phyloP scores from a whole-genome alignment of 1,140 invertebrate species.

The Cecropterus lyciades region DNA sequence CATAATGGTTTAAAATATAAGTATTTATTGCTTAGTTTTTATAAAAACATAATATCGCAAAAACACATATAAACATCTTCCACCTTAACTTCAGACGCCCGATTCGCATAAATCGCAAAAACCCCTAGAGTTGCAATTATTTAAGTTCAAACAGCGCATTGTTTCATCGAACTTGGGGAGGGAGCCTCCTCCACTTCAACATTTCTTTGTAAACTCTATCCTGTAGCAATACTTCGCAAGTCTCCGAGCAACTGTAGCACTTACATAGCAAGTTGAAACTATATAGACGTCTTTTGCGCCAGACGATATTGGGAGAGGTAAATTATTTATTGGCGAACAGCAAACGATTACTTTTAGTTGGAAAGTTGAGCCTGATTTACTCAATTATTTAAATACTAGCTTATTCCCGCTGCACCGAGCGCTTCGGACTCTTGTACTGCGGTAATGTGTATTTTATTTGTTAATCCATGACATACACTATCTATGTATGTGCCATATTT shows the following conservation, averaged over 20 bases:
- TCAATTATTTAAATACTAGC: no score
- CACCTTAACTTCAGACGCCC: conserved; percentile 4
- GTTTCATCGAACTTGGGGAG: conserved; percentile 32
- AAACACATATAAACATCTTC: conserved; percentile 11
- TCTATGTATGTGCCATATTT: no score
- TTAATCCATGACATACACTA: no score
- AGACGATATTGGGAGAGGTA: not conserved
- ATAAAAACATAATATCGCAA: no score
- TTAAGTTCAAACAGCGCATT: conserved; percentile 26
- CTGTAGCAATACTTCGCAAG: conserved; percentile 25
- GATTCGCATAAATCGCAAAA: conserved; percentile 23
- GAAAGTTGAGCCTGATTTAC: conserved; percentile 8
- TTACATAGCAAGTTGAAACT: conserved; percentile 14
- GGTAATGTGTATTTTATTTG: no score
- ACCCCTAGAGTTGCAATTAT: conserved; percentile 26
- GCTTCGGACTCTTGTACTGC: no score
- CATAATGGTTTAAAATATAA: no score
- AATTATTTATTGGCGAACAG: conserved; percentile 28
- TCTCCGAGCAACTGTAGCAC: conserved; percentile 24
- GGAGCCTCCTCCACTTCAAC: conserved; percentile 20
- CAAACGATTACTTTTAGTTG: conserved; percentile 18
- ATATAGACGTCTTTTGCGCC: conserved; percentile 14
- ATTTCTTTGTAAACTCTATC: conserved; percentile 35
- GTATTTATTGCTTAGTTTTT: no score
- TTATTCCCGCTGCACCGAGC: no score